A percentile compares a stretch with the other conserved stretches of the same genome.
These are phyloP conservation scores for Zeuzera pyrina DNA, from an alignment of 2,888 invertebrate species.

Conservation along the genomic window DNA sequence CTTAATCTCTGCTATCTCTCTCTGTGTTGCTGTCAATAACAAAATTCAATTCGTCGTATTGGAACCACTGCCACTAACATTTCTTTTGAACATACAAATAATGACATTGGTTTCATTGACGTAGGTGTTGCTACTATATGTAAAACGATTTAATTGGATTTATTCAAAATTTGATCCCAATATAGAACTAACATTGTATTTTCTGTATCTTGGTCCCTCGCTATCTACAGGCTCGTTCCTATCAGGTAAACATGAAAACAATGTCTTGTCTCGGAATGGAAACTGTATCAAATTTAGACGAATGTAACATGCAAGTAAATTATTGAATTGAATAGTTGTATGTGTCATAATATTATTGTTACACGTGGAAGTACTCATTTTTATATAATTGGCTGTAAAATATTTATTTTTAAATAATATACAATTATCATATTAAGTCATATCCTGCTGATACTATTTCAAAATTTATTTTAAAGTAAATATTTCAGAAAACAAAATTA, in stretches of 20 bases:
- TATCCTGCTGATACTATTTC: no score
- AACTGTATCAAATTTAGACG: conserved; percentile 68
- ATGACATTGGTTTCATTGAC: no score
- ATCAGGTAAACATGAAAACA: conserved; percentile 83
- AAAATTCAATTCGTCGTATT: no score
- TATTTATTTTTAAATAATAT: background rate
- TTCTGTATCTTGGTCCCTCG: conserved; percentile 76
- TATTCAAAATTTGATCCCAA: conserved; percentile 16
- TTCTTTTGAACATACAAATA: no score
- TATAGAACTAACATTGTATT: conserved; percentile 72
- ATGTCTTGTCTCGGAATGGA: conserved; percentile 66
- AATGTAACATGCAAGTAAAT: conserved; percentile 46
- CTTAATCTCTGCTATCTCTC: no score
- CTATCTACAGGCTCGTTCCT: conserved; percentile 88
- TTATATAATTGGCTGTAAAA: conserved; percentile 53
- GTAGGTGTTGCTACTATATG: no score
- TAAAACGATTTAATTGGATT: no score
- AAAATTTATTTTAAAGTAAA: no score
- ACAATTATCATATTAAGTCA: conserved; percentile 11
- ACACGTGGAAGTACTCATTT: conserved; percentile 32
- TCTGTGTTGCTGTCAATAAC: no score
- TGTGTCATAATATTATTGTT: conserved; percentile 54
- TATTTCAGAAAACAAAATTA: conserved; percentile 1
- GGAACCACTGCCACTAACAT: no score
- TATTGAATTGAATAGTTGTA: conserved; percentile 45